Percentiles rank a stretch among this genome's conserved stretches.
phyloP scores from a whole-genome alignment of 2,888 invertebrate species.

The Polydrusus pterygomalis region DNA sequence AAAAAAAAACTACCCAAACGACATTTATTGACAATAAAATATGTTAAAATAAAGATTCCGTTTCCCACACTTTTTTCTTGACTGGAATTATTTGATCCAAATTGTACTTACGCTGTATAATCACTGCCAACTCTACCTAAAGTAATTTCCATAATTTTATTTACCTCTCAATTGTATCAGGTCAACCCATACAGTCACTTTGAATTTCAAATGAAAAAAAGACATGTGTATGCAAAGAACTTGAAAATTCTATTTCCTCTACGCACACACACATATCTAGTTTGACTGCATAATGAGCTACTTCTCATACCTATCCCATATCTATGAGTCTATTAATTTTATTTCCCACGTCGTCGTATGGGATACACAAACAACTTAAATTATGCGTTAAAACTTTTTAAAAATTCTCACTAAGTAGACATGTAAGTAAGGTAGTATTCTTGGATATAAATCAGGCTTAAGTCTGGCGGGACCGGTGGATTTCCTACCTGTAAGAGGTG shows the following conservation, averaged over 20 bases:
- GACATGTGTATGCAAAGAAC: constrained; percentile 27
- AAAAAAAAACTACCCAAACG: background rate
- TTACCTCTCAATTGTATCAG: constrained; percentile 28
- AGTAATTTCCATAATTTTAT: constrained; percentile 21
- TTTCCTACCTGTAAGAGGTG: constrained; percentile 1
- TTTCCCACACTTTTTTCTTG: background rate
- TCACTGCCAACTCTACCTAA: background rate
- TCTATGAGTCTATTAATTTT: constrained; percentile 26
- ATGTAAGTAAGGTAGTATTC: constrained; percentile 23
- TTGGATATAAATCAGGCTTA: constrained; percentile 38
- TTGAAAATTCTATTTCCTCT: constrained; percentile 17
- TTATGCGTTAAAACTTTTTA: constrained; percentile 17
- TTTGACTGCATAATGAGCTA: constrained; percentile 34
- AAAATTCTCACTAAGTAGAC: constrained; percentile 37
- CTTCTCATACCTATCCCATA: constrained; percentile 41
- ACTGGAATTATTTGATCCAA: background rate
- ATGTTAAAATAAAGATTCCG: background rate
- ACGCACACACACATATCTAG: constrained; percentile 14
- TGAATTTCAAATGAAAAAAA: constrained; percentile 12
- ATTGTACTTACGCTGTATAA: background rate
- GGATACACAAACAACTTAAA: constrained; percentile 29
- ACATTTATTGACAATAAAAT: background rate
- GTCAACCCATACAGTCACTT: constrained; percentile 16
- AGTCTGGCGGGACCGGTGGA: constrained; percentile 23
- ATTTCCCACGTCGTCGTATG: constrained; percentile 35